Evolutionary conservation across 1,140 invertebrate species (phyloP), one percentile per base, ranked within the genome.

Genomic region (Lepidotrigona ventralis): DNA sequence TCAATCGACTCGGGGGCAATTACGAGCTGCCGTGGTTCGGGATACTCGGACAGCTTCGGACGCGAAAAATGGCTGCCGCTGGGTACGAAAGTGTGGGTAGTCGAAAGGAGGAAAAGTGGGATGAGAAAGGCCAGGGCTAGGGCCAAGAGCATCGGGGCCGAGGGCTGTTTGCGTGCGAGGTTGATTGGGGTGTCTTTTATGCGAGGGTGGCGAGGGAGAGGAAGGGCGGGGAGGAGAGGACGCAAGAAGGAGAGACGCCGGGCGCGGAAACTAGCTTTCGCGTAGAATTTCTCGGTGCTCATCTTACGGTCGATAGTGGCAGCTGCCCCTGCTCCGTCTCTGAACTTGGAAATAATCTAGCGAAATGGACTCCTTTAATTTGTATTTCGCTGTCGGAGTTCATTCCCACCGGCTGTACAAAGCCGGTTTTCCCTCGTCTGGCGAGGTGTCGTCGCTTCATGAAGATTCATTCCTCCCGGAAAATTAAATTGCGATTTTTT

Each of bases 271-370:
- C 56, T 64, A 74, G 75, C 64, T 64, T 84, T 84, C 74, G 70
- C 58, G 15, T 74, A 66, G 56, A 73, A 70, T 85, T 85, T 46
- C 58, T 33, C 14, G 63, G 26, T n/a, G n/a, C 74, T 83, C 84
- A 73, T 83, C 75, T 85, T 78, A 81, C 51, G 76, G 73, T 88
- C 86, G 73, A 88, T 88, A 85, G 79, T 85, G 70, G 77, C 79
- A 56, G 54, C 74, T 68, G 64, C 26, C 60, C 53, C 11, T 53
- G 21, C 60, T 33, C 2, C 2, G 60, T 69, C 79, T 46, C 69
- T 85, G 66, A 33, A 80, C 69, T 83, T 63, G 66, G 54, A 66
- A 77, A 85, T 83, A 88, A 88, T 85, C 17, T n/a, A n/a, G 29
- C 60, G 6, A 56, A 33, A 19, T 6, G 53, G 53, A 12, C 21